Base-by-base conservation (phyloP, 2,113 vertebrate species). In the Cebus imitator region DNA sequence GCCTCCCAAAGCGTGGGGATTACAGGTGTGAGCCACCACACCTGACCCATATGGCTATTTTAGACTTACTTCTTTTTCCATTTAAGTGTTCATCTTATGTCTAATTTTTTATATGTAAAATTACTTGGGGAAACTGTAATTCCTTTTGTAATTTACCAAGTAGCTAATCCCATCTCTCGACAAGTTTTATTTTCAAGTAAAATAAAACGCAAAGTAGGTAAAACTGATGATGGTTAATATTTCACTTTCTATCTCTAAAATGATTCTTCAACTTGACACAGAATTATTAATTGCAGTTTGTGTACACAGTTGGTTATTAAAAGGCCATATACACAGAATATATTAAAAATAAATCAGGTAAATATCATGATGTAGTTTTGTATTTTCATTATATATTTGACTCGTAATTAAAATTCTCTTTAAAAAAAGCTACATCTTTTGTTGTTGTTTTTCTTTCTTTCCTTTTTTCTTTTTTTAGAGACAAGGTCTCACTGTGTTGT, bases 371-470 rank as follows among this genome's bases (percentile, higher is more conserved):
- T 45, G 23, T 3, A 79, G 8, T 35, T 92, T 96, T 82, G 32
- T 73, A 81, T 82, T 94, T 91, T 87, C 27, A 66, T 68, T 91
- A 91, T n/a, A 73, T 64, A 73, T 75, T 93, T 93, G 61, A 8
- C 52, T 94, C 16, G 73, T 61, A 93, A 89, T 79, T 7, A 89
- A 40, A 86, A 96, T 83, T 75, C 23, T 61, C 40, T 79, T 90
- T n/a, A 0, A 72, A 85, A 43, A 45, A 70, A 68, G 50, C 2
- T 64, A 64, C 30, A 64, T 32, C 30, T 64, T 14, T 64, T 64
- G 27, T 64, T 64, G 11, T 30, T 32, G 14, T 64, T 64, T 64
- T 64, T 30, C 25, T 30, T 58, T 64, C 30, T 64, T 30, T 30
- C 25, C 5, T 58, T 58, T 58, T 25, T 64, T 14, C 27, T 30